Conservation (phyloP, 2,113 vertebrate genomes). For the Gymnocephalus cernua region DNA sequence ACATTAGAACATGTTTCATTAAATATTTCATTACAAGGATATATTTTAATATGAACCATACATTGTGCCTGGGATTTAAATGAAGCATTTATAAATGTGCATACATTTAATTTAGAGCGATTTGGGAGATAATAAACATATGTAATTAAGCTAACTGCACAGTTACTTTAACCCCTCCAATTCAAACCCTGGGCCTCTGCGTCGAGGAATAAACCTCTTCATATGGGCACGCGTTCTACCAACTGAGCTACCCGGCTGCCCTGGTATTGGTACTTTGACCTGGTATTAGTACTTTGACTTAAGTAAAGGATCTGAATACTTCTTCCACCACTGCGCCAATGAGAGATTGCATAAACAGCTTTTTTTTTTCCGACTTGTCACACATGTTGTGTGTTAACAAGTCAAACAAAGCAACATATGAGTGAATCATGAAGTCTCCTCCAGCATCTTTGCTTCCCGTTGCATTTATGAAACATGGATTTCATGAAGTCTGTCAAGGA, state of each 20-base stretch:
- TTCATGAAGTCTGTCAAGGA: conserved; percentile 13
- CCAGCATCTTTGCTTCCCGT: not conserved
- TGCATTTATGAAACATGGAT: not conserved
- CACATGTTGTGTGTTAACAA: conserved; percentile 30
- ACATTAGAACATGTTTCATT: not conserved
- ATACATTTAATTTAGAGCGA: not conserved
- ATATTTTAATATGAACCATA: not conserved
- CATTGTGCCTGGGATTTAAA: not conserved
- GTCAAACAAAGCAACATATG: conserved; percentile 30
- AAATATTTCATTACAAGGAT: not conserved
- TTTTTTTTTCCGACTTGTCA: not conserved
- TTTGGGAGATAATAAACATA: too few relatives aligned
- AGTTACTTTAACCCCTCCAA: not conserved
- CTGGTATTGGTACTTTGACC: too few relatives aligned
- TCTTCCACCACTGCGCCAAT: not conserved
- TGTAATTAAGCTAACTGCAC: not conserved
- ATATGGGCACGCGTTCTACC: too few relatives aligned
- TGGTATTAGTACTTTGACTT: too few relatives aligned
- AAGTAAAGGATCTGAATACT: too few relatives aligned
- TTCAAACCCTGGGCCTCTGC: too few relatives aligned
- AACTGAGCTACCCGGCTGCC: too few relatives aligned
- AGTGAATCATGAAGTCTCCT: not conserved
- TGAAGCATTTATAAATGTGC: not conserved
- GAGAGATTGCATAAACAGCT: conserved; percentile 55
- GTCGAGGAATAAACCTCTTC: too few relatives aligned